Conservation (phyloP, 1,140 invertebrate genomes). For the Asobara japonica region DNA sequence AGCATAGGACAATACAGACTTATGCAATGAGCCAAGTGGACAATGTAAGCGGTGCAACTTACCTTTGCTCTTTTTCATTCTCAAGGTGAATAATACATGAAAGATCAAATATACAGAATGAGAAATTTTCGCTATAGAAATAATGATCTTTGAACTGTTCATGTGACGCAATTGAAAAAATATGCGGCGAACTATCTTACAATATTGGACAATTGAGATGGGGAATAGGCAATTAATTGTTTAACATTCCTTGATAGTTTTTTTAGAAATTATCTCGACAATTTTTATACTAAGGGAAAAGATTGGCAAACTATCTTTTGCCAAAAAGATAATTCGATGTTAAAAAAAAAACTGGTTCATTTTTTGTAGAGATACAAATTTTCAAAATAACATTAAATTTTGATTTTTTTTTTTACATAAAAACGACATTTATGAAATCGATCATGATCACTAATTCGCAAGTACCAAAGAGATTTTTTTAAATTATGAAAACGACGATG, state of each 20-base stretch:
- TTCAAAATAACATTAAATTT: too few relatives aligned
- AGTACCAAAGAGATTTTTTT: conserved; percentile 1
- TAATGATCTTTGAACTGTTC: background rate
- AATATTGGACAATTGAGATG: too few relatives aligned
- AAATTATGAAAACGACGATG: background rate
- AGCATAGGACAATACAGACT: background rate
- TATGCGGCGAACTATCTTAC: background rate
- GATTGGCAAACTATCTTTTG: too few relatives aligned
- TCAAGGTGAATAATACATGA: background rate
- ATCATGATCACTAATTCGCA: background rate
- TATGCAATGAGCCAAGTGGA: conserved; percentile 37
- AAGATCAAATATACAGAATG: too few relatives aligned
- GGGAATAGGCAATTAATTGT: too few relatives aligned
- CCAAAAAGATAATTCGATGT: too few relatives aligned
- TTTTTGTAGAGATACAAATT: too few relatives aligned
- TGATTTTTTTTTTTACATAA: background rate
- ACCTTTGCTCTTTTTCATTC: background rate
- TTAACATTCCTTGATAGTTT: too few relatives aligned
- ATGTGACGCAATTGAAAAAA: background rate
- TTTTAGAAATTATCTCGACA: too few relatives aligned
- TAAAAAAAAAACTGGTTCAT: too few relatives aligned
- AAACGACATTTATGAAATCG: background rate
- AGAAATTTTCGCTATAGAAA: background rate
- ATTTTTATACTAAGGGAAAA: too few relatives aligned
- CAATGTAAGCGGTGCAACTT: conserved; percentile 9